Base-by-base conservation (phyloP, 1,140 invertebrate genomes). In the Aphaenogaster floridana region DNA sequence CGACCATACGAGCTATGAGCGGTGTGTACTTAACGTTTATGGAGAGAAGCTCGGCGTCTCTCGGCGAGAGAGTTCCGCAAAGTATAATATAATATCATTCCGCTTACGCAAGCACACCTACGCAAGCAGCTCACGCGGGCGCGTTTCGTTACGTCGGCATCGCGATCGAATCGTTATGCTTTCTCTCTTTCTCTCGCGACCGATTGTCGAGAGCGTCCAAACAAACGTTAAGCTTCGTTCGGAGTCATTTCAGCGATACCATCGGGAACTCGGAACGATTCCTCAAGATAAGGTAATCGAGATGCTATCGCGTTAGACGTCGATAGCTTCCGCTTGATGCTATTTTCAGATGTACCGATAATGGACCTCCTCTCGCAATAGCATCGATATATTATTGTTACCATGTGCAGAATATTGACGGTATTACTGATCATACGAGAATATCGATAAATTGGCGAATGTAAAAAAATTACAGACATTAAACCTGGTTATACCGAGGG, bases 51-150 rank as follows among this genome's bases (percentile, higher is more conserved):
- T 66, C 45, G 42, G 63, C 45, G 52, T 45, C 59, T 61, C 59
- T 50, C 42, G 45, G 76, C 48, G 66, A 57, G 52, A 72, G 69
- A 72, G 50, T 88, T 88, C 74, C 86, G 71, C 61, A 78, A 86
- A 77, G 42, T 61, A 68, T 68, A 68, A 63, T 63, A 63, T 63
- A 63, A 68, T 68, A 71, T 85, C 34, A 57, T 59, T 74, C 42
- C 72, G 89, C 81, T 77, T 92, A 15, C 61, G 86, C 85, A 91
- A 88, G 89, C 74, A 74, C 76, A 9, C 66, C 39, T 52, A 59
- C 68, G 86, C 76, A 59, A 52, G 66, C 9, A 28, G 57, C 9
- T 48, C 59, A 36, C 84, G 69, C 61, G 83, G 66, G 17, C 77
- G 17, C 45, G 78, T 80, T 80, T 50, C 61, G 21, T 79, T 66